Evolutionary conservation across 1,140 invertebrate species (phyloP), one percentile per base, ranked within the genome.

Genomic region (Agrypnia vestita): DNA sequence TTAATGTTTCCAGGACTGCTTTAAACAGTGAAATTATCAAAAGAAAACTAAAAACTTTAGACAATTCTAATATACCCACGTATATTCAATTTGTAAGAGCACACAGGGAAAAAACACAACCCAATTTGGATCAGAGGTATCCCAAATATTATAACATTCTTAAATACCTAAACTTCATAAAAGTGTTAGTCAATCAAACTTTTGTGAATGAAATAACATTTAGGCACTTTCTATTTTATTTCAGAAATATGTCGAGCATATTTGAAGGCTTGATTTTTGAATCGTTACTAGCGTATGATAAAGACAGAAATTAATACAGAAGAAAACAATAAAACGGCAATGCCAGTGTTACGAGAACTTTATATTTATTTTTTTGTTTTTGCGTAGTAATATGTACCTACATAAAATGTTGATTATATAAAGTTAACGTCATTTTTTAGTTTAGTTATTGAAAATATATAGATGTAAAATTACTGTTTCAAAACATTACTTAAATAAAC

Each of bases 11-110:
- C 12, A 76, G 74, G 74, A 49, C 55, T 61, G 19, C 35, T 25
- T 62, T 76, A 13, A 76, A 62, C 4, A 44, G 74, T 76, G 56
- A 76, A 19, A 76, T 46, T 3, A 62, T 76, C 8, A 62, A 47
- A 62, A 11, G n/a, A 13, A 61, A 76, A 46, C 8, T 62, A 13
- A 76, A 46, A 56, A 49, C 15, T 44, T 17, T 76, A 44, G 46
- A 76, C 17, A 76, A 61, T 13, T 76, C 74, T 51, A 61, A 49
- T 44, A 46, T 76, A 46, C 74, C 74, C 8, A 76, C 74, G 4
- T 76, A 76, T 15, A 12, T 64, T 21, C 74, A 76, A 49, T 62
- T 76, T 56, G 53, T 74, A 4, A 59, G 43, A 43, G 53, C 71
- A 0, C 51, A 21, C 4, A 53, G 43, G 15, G 71, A 74, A 21